Percentiles rank a stretch among this genome's conserved stretches.
Evolutionary conservation across 2,113 vertebrate genomes (phyloP).

Genomic region (Podiceps cristatus): DNA sequence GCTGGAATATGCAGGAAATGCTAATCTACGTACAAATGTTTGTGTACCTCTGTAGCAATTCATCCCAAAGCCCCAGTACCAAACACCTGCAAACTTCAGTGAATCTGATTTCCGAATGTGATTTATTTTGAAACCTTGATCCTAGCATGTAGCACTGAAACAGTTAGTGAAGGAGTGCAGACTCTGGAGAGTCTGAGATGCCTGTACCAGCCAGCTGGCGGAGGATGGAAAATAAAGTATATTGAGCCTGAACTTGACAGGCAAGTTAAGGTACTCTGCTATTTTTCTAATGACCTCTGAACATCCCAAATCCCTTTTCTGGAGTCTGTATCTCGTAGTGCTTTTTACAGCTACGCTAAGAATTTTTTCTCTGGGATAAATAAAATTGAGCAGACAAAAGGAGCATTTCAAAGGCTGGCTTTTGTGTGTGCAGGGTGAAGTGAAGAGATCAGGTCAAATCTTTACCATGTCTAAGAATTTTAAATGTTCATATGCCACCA

Average conservation of each 20-base stretch:
- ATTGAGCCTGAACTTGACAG: neutral
- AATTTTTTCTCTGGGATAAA: neutral
- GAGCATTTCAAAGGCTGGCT: neutral
- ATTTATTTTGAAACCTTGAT: slow-evolving; percentile 39
- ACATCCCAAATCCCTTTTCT: neutral
- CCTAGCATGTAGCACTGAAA: neutral
- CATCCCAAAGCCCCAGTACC: neutral
- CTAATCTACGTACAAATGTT: neutral
- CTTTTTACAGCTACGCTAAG: neutral
- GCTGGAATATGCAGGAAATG: neutral
- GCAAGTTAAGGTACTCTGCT: neutral
- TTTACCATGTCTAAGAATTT: neutral
- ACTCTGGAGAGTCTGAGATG: neutral
- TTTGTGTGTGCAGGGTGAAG: neutral
- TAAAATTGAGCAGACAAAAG: neutral
- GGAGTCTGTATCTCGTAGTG: neutral
- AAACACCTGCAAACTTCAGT: neutral
- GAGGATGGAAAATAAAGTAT: neutral
- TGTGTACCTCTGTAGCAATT: neutral
- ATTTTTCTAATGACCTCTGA: neutral
- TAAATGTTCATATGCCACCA: neutral
- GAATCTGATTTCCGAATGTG: neutral
- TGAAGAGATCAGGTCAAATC: neutral
- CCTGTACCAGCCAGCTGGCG: neutral
- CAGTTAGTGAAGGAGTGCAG: neutral